phyloP scores from a whole-genome alignment of 2,888 invertebrate species.

The Drosophila anceps region DNA sequence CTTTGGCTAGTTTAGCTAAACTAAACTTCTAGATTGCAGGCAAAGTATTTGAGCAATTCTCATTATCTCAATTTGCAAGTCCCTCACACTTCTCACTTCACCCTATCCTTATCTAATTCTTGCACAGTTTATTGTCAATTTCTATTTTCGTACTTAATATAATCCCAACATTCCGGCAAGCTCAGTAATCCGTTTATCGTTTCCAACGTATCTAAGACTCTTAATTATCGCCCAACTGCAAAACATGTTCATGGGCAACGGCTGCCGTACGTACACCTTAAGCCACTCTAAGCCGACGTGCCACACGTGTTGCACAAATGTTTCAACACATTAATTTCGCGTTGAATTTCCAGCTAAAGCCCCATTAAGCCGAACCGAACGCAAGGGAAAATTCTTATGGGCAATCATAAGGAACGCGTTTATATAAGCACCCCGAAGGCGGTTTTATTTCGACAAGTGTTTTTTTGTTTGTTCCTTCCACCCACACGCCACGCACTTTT shows the following conservation, averaged over 20 bases:
- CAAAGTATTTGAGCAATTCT: not conserved
- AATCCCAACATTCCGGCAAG: slow-evolving; percentile 6
- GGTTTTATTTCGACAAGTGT: slow-evolving; percentile 40
- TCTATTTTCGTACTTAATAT: not conserved
- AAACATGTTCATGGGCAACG: not conserved
- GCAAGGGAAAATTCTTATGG: slow-evolving; percentile 34
- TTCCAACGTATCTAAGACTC: slow-evolving; percentile 14
- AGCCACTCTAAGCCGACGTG: slow-evolving; percentile 39
- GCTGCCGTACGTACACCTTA: slow-evolving; percentile 13
- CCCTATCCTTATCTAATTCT: not conserved
- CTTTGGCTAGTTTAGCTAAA: not conserved
- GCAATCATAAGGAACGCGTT: slow-evolving; percentile 48
- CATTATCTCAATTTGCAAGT: not conserved
- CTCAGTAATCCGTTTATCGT: slow-evolving; percentile 30
- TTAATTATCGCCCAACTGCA: slow-evolving; percentile 38
- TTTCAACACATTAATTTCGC: slow-evolving; percentile 39
- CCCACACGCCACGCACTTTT: slow-evolving; percentile 4
- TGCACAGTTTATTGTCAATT: slow-evolving; percentile 6
- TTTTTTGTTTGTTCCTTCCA: slow-evolving; percentile 9
- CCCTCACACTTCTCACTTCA: not conserved
- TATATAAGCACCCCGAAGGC: slow-evolving; percentile 36
- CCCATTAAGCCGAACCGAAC: slow-evolving; percentile 43
- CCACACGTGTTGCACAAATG: slow-evolving; percentile 50
- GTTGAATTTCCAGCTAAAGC: slow-evolving; percentile 36
- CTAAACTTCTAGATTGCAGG: not conserved